These are phyloP conservation scores for Galaxias olidus DNA, from an alignment of 2,797 vertebrate species.

Conservation along the genomic window DNA sequence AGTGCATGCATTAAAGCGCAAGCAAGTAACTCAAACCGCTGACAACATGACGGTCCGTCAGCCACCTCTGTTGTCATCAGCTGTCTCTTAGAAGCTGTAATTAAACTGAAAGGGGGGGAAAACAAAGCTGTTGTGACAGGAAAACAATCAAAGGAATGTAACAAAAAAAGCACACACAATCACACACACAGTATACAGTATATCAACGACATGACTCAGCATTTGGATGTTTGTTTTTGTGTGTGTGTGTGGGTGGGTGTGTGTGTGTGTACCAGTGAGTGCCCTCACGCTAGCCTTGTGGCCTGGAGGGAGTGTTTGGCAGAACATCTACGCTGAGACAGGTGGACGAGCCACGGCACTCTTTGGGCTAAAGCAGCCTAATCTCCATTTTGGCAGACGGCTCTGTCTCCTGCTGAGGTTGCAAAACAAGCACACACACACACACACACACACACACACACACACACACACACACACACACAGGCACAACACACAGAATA, in stretches of 20 bases:
- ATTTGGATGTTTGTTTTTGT: slow-evolving; percentile 1
- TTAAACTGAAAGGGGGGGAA: slow-evolving; percentile 29
- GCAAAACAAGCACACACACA: slow-evolving; percentile 30
- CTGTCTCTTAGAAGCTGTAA: slow-evolving; percentile 41
- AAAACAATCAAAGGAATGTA: slow-evolving; percentile 45
- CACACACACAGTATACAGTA: background rate
- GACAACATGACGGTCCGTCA: slow-evolving; percentile 2
- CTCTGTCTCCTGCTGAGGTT: slow-evolving; percentile 42
- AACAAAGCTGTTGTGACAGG: slow-evolving; percentile 26
- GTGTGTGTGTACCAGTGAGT: slow-evolving; percentile 16
- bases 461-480: too few relatives aligned
- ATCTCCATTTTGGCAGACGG: slow-evolving; percentile 49
- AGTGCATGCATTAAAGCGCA: slow-evolving; percentile 5
- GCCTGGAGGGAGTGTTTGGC: slow-evolving; percentile 42
- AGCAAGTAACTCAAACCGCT: slow-evolving; percentile 8
- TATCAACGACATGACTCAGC: slow-evolving; percentile 27
- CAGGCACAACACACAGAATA: too few relatives aligned
- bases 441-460: too few relatives aligned
- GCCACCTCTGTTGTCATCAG: slow-evolving; percentile 24
- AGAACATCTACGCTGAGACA: slow-evolving; percentile 34
- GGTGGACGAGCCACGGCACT: slow-evolving; percentile 47
- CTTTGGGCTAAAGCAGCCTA: slow-evolving; percentile 49
- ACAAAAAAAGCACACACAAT: slow-evolving; percentile 22
- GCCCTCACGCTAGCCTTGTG: slow-evolving; percentile 36
- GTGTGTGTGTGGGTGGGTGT: slow-evolving; percentile 15